Evolutionary conservation across 2,888 invertebrate genomes (phyloP), one percentile per base, ranked within the genome.

Genomic region (Aelia acuminata): DNA sequence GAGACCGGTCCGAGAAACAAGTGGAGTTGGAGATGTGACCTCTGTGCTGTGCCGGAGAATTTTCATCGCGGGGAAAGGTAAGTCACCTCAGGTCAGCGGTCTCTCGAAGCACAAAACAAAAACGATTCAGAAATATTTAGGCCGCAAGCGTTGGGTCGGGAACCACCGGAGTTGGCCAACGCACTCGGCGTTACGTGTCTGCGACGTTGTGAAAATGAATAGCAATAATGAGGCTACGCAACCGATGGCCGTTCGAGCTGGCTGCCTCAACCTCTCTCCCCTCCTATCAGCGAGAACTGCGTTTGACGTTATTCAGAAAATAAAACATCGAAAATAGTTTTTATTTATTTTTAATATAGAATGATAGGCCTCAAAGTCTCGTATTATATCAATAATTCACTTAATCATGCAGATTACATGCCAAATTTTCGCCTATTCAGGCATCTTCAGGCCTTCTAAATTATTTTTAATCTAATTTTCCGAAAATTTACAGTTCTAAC

Each of bases 91-190:
- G 63, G 63, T 35, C 63, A 70, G 13, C 35, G 63, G 18, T 70
- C 35, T 35, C 3, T 57, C 18, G 63, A 7, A 8, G 63, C 63
- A 35, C 35, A 35, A 35, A 70, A 35, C 18, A 35, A 70, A 70
- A 70, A 70, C 31, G 35, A 70, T 70, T 35, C 18, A 70, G 63
- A 70, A 70, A 70, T 31, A 70, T 70, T 63, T 70, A 70, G 63
- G 63, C 63, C 63, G 63, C 63, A 35, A 35, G 10, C 63, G 18
- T n/a, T 31, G 35, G 31, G 31, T 70, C 31, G 63, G 63, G 63
- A 70, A 70, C 63, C 63, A 70, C 63, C 7, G 57, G 20, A 20
- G 63, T 70, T 70, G 5, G 63, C 63, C 63, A 70, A 70, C 63
- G 26, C 63, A 18, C 35, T 35, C 31, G 13, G 13, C n/a, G 1